phyloP scores from a whole-genome alignment of 2,113 vertebrate species.

The Kryptolebias marmoratus region DNA sequence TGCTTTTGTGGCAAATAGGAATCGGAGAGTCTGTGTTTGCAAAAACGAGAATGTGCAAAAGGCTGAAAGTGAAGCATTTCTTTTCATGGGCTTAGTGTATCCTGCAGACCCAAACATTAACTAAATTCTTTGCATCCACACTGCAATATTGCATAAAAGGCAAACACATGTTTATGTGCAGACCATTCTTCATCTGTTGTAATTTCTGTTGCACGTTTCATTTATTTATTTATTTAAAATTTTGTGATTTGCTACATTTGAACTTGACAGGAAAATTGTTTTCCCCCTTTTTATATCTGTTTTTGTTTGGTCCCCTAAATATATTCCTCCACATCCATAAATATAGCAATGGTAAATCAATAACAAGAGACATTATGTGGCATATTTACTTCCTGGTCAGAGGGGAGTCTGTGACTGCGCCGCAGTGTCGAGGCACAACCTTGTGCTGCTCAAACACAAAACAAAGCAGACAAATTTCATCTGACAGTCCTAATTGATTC shows the following conservation, averaged over 20 bases:
- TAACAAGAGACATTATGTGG: conserved; percentile 70
- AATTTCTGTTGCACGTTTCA: conserved; percentile 14
- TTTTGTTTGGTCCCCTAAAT: conserved; percentile 38
- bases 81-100: conserved; percentile 34
- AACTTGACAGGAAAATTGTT: conserved; percentile 14
- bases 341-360: conserved; percentile 67
- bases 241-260: conserved; percentile 10
- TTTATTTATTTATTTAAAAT: neutral
- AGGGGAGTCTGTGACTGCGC: conserved; percentile 57
- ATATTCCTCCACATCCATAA: conserved; percentile 31
- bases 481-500: conserved; percentile 64
- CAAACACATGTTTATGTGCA: conserved; percentile 19
- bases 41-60: conserved; percentile 38
- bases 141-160: conserved; percentile 37
- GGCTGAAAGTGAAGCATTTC: conserved; percentile 51
- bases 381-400: conserved; percentile 63
- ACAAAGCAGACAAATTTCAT: conserved; percentile 57
- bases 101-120: neutral
- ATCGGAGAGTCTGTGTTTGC: conserved; percentile 43
- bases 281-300: conserved; percentile 24
- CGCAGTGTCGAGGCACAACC: conserved; percentile 44
- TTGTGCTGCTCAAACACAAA: conserved; percentile 53
- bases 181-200: conserved; percentile 4
- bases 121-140: conserved; percentile 27
- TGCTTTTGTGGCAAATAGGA: conserved; percentile 41